A percentile compares a stretch with the other conserved stretches of the same genome.
phyloP scores from a whole-genome alignment of 2,797 vertebrate species.

The Alosa sapidissima region DNA sequence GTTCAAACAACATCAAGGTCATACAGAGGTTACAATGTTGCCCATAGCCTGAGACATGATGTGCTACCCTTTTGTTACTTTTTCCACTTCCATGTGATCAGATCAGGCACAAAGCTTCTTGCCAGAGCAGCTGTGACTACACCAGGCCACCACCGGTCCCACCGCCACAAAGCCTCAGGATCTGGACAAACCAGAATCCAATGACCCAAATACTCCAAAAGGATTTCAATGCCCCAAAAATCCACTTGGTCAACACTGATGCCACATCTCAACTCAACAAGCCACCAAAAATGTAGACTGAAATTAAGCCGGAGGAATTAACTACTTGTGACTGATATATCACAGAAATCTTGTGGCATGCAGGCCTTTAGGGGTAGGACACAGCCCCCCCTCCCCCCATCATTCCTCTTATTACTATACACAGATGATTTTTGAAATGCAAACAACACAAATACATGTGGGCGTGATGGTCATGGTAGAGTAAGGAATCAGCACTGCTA shows the following conservation, averaged over 20 bases:
- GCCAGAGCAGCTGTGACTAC: neutral
- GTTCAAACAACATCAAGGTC: neutral
- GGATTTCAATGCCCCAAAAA: neutral
- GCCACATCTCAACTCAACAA: neutral
- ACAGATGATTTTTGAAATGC: neutral
- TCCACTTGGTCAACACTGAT: neutral
- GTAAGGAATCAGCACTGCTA: neutral
- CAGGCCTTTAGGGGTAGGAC: too few species aligned
- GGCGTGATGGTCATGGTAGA: neutral
- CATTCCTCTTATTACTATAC: neutral
- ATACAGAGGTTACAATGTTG: neutral
- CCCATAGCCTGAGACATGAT: neutral
- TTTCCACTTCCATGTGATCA: neutral
- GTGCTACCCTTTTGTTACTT: neutral
- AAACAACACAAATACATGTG: neutral
- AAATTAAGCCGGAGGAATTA: neutral
- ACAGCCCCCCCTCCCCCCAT: too few species aligned
- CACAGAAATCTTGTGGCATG: neutral
- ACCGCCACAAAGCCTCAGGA: neutral
- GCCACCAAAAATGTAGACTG: neutral
- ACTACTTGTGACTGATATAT: neutral
- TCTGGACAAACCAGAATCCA: neutral
- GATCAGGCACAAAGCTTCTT: neutral
- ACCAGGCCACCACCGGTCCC: neutral
- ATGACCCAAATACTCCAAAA: neutral